Percentiles rank a stretch among this genome's conserved stretches.
phyloP scores from a whole-genome alignment of 1,140 invertebrate genomes.

The Dufourea novaeangliae region DNA sequence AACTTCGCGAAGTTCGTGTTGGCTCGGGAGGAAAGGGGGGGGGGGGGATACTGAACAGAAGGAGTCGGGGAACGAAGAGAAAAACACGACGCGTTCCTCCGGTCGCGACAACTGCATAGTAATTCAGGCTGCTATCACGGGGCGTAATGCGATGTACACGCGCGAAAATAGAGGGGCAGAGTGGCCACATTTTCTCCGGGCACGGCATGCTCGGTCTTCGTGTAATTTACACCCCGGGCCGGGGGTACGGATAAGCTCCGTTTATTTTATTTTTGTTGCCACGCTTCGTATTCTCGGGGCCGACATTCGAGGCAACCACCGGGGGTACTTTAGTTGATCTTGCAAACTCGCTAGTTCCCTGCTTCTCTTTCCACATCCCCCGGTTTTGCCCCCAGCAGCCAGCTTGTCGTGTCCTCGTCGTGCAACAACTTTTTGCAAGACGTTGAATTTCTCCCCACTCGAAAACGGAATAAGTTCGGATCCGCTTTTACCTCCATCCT shows the following conservation, averaged over 20 bases:
- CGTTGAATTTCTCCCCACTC: conserved; percentile 47
- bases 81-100: conserved; percentile 4
- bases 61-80: not conserved
- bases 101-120: conserved; percentile 29
- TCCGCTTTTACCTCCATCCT: not conserved
- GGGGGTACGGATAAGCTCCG: conserved; percentile 58
- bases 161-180: conserved; percentile 35
- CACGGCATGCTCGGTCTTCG: conserved; percentile 11
- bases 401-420: conserved; percentile 45
- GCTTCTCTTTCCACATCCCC: not conserved
- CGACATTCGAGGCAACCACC: conserved; percentile 60
- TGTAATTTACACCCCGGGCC: conserved; percentile 64
- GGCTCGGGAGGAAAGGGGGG: not conserved
- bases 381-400: not conserved
- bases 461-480: conserved; percentile 34
- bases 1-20: not conserved
- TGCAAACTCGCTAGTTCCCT: conserved; percentile 59
- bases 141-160: conserved; percentile 39
- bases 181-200: conserved; percentile 40
- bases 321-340: conserved; percentile 65
- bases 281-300: conserved; percentile 64
- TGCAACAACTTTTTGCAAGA: conserved; percentile 43
- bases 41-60: too few species aligned
- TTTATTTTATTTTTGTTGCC: conserved; percentile 66
- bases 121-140: conserved; percentile 31